These are phyloP conservation scores for Rhinoraja longicauda DNA, from an alignment of 2,797 vertebrate species.

Conservation along the genomic window DNA sequence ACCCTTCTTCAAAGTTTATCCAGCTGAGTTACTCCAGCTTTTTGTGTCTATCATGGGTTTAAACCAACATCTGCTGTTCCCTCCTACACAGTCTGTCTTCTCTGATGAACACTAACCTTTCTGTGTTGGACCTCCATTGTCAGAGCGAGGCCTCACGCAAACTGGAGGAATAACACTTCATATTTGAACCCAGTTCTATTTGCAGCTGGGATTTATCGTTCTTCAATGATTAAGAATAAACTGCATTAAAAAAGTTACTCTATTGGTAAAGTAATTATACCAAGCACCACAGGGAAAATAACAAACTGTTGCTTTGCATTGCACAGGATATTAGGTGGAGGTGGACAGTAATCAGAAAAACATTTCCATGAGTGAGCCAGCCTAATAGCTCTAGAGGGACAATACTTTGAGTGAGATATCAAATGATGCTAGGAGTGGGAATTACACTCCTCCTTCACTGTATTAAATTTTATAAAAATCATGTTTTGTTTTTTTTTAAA, in stretches of 20 bases:
- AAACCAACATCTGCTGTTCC: no score
- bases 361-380: background rate
- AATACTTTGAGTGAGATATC: background rate
- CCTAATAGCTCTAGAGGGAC: background rate
- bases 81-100: no score
- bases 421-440: background rate
- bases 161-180: no score
- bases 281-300: background rate
- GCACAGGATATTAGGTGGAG: background rate
- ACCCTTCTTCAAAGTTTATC: no score
- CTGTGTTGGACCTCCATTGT: no score
- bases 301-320: background rate
- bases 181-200: no score
- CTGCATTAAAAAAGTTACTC: background rate
- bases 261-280: background rate
- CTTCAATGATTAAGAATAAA: background rate
- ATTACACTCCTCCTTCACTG: background rate
- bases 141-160: no score
- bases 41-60: no score
- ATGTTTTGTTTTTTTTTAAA: background rate
- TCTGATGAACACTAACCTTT: no score
- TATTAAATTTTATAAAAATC: background rate
- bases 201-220: background rate
- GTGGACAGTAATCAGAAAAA: constrained; percentile 11
- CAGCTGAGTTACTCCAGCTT: no score